Percentiles rank a stretch among this genome's conserved stretches.
These are phyloP conservation scores for Ochotona princeps DNA, from an alignment of 2,113 vertebrate species.

Conservation along the genomic window DNA sequence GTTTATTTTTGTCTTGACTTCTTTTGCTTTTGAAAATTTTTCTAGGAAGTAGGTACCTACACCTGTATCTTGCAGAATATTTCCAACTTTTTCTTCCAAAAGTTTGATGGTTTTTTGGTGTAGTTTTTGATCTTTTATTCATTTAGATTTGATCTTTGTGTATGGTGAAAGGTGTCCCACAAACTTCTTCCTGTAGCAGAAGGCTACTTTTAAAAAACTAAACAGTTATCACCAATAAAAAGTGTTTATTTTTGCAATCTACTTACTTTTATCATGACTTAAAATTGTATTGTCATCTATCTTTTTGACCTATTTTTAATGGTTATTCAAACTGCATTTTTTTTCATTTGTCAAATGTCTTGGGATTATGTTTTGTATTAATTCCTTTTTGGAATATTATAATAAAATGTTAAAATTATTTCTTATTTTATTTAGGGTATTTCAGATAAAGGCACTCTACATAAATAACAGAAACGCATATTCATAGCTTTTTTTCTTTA, in stretches of 20 bases:
- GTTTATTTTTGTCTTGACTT: no score
- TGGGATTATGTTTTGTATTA: constrained; percentile 13
- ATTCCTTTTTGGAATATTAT: neutral
- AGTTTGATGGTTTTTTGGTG: no score
- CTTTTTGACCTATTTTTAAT: neutral
- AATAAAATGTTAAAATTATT: neutral
- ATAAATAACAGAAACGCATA: neutral
- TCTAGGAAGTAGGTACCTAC: no score
- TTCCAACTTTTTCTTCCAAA: no score
- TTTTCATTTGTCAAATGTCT: constrained; percentile 30
- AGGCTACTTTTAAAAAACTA: constrained; percentile 10
- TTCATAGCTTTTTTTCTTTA: neutral
- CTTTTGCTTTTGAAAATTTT: no score
- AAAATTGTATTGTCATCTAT: constrained; percentile 15
- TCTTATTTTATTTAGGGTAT: neutral
- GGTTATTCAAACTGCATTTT: neutral
- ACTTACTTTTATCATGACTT: neutral
- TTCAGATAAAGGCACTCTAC: neutral
- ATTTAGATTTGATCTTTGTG: no score
- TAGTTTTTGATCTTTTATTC: no score
- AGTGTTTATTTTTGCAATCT: neutral
- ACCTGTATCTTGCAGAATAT: no score
- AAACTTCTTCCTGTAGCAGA: neutral
- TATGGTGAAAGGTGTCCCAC: no score
- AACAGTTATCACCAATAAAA: neutral